Evolutionary conservation across 2,797 vertebrate genomes (phyloP).

Genomic region (Hybognathus amarus): DNA sequence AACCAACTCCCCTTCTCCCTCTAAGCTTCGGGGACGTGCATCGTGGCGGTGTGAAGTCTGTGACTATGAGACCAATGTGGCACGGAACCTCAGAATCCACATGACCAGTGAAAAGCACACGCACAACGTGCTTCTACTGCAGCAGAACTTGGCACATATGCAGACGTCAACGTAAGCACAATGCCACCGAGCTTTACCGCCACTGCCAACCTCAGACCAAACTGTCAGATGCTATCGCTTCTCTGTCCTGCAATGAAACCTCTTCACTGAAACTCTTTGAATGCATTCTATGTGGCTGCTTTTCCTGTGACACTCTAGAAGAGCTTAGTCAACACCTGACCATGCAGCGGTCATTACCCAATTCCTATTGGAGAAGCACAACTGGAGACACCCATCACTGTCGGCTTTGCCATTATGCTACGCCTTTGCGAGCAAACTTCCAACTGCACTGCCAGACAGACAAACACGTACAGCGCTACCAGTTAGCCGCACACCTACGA

Average conservation of each 20-base stretch:
- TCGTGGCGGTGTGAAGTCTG: slow-evolving; percentile 98
- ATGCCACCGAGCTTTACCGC: slow-evolving; percentile 54
- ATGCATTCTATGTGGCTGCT: slow-evolving; percentile 94
- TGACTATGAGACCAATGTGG: slow-evolving; percentile 98
- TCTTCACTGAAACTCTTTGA: slow-evolving; percentile 85
- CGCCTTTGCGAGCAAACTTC: slow-evolving; percentile 97
- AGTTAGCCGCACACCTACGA: slow-evolving; percentile 95
- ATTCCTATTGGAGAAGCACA: slow-evolving; percentile 95
- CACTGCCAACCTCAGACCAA: slow-evolving; percentile 58
- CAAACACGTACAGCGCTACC: slow-evolving; percentile 95
- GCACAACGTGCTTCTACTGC: slow-evolving; percentile 95
- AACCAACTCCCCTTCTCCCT: slow-evolving; percentile 80
- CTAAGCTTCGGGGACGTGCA: slow-evolving; percentile 87
- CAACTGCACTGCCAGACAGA: slow-evolving; percentile 99
- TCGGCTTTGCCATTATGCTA: slow-evolving; percentile 95
- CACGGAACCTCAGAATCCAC: slow-evolving; percentile 97
- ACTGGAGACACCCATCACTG: slow-evolving; percentile 95
- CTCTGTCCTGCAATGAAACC: slow-evolving; percentile 36
- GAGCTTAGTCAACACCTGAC: slow-evolving; percentile 93
- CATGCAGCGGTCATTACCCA: slow-evolving; percentile 88
- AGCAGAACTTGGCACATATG: slow-evolving; percentile 94
- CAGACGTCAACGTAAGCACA: slow-evolving; percentile 64
- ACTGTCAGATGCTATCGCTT: slow-evolving; percentile 38
- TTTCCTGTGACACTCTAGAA: slow-evolving; percentile 94
- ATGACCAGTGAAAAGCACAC: slow-evolving; percentile 98